Base-by-base conservation (phyloP, 2,113 vertebrate genomes). In the Pollachius pollachius region DNA sequence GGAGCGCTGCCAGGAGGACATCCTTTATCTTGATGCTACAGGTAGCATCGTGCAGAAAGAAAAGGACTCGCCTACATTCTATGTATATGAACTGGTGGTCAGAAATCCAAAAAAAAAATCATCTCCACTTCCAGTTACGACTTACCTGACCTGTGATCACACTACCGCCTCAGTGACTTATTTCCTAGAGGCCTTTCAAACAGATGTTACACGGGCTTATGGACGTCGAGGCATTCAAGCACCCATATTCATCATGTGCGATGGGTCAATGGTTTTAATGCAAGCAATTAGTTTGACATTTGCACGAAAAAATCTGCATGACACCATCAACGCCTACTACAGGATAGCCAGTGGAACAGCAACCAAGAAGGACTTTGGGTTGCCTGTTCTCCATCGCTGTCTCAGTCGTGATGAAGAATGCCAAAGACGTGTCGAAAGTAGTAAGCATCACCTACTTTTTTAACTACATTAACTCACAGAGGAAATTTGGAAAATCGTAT, bases 11-110 rank as follows among this genome's bases (percentile, higher is more conserved):
- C 56, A 56, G 34, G 64, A 70, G 18, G 76, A 78, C 34, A 73
- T 78, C 60, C 58, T 78, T 1, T 73, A 67, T 58, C 18, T 78
- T 7, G 64, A 73, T 74, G 76, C 71, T 18, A 78, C 68, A 15
- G 67, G 71, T 15, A 74, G 68, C 59, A 70, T 74, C 5, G 15
- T 73, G 6, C 17, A 73, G 30, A 60, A 52, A 54, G 15, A 9
- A 37, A 73, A 58, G 16, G 27, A n/a, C 18, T 62, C 27, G 13
- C 52, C 71, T 18, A 48, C 56, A 15, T 78, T 66, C 15, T 78
- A 67, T 58, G 58, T 78, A 0, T 78, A 68, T 37, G 76, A 74
- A 23, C 37, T 78, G 12, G 68, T 74, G 13, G 63, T 70, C 5
- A 62, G 60, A 21, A 23, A 62, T 62, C 60, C 23, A 1, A 1